These are phyloP conservation scores for Epizoanthus scotinus DNA, from an alignment of 92 coral and sea anemone genomes.

Conservation along the genomic window DNA sequence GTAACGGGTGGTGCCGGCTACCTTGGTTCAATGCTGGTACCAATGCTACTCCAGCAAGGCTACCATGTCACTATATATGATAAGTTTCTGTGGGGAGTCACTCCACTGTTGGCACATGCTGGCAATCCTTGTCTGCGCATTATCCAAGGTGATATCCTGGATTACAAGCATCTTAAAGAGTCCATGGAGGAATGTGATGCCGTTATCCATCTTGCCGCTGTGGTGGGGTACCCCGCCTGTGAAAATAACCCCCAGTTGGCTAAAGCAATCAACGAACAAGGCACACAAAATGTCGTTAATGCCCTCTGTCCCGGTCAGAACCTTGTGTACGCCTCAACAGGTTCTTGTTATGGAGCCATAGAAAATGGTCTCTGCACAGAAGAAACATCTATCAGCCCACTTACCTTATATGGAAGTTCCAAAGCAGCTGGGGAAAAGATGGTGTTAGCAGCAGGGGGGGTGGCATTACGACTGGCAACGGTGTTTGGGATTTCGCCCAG, in stretches of 20 bases:
- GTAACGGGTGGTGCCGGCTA: conserved; percentile 97
- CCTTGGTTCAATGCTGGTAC: conserved; percentile 90
- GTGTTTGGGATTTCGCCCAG: conserved; percentile 93
- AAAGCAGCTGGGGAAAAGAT: conserved; percentile 83
- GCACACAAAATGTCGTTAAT: conserved; percentile 80
- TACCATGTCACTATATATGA: conserved; percentile 78
- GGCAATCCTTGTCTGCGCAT: conserved; percentile 66
- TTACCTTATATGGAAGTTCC: conserved; percentile 86
- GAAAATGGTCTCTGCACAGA: conserved; percentile 84
- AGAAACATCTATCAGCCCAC: conserved; percentile 85
- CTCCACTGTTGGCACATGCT: conserved; percentile 59
- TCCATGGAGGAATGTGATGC: conserved; percentile 65
- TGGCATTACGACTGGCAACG: conserved; percentile 91
- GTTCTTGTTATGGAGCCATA: conserved; percentile 98
- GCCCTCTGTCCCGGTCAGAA: conserved; percentile 63
- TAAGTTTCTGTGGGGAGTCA: conserved; percentile 80
- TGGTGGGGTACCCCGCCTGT: conserved; percentile 97
- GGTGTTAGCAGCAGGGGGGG: conserved; percentile 63
- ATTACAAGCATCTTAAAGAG: conserved; percentile 54
- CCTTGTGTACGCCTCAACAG: conserved; percentile 91
- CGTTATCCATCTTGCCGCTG: conserved; percentile 85
- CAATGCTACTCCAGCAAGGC: conserved; percentile 73
- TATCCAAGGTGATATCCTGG: conserved; percentile 80
- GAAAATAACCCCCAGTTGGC: conserved; percentile 73
- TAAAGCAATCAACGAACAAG: conserved; percentile 71